Evolutionary conservation across 2,888 invertebrate genomes (phyloP).

Genomic region (Aplocera efformata): DNA sequence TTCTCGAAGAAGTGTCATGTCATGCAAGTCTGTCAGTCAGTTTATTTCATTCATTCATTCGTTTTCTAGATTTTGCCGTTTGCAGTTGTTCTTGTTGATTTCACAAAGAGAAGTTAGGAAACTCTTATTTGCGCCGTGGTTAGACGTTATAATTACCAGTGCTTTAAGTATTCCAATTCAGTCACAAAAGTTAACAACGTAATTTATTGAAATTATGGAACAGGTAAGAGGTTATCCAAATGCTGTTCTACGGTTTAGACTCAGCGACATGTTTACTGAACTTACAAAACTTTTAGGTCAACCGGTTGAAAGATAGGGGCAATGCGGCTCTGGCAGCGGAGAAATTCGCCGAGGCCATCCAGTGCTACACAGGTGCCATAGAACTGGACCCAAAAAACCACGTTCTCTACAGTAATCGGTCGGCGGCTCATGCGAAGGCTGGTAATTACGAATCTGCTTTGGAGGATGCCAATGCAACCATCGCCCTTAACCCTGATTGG

Average conservation of each 20-base stretch:
- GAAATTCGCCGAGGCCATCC: conserved; percentile 89
- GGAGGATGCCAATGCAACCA: conserved; percentile 91
- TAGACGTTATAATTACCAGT: conserved; percentile 14
- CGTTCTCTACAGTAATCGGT: conserved; percentile 94
- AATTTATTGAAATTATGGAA: conserved; percentile 54
- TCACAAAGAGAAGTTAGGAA: background rate
- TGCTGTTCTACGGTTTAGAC: conserved; percentile 28
- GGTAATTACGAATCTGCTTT: conserved; percentile 87
- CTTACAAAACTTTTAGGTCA: conserved; percentile 81
- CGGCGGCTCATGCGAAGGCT: conserved; percentile 93
- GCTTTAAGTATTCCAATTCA: conserved; percentile 27
- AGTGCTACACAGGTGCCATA: conserved; percentile 90
- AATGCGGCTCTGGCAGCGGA: conserved; percentile 90
- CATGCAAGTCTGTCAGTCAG: no score
- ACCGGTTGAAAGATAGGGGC: conserved; percentile 91
- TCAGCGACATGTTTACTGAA: conserved; percentile 16
- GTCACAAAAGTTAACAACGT: conserved; percentile 20
- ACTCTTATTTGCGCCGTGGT: background rate
- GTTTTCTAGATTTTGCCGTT: conserved; percentile 19
- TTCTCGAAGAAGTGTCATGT: conserved; percentile 73
- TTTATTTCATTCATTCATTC: conserved; percentile 32
- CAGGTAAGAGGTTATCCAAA: conserved; percentile 72
- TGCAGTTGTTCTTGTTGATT: conserved; percentile 2
- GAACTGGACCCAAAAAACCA: conserved; percentile 89
- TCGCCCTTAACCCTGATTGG: conserved; percentile 91